Base-by-base conservation (phyloP, 2,797 vertebrate genomes). In the Pyrocephalus nanus region DNA sequence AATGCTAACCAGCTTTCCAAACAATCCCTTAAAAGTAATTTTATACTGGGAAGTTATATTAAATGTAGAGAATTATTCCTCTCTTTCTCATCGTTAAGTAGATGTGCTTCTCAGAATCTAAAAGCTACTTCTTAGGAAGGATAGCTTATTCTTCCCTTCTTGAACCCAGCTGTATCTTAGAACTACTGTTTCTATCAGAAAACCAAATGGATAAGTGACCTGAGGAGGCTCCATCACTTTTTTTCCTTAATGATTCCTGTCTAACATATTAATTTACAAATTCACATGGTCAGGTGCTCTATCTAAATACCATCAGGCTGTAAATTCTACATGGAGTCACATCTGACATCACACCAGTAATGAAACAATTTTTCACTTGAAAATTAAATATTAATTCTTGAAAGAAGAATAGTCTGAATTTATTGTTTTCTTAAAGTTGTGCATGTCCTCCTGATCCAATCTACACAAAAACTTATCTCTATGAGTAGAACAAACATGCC, bases 111-210 rank as follows among this genome's bases (percentile, higher is more conserved):
- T 54, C 78, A 81, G 89, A 94, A 93, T 89, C 95, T 91, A 79
- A 95, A 76, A 91, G 77, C 60, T 80, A 43, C 29, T 86, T 97
- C 93, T 92, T 80, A 87, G 84, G 91, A 91, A 97, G 95, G 73
- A 86, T 21, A 45, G 43, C 27, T 90, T 83, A 93, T 92, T 38
- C 57, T 69, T 86, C 77, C 43, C 32, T 45, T 81, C 76, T 54
- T 72, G 48, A 96, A 92, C 60, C 50, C 53, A 79, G 83, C 38
- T 94, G 40, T 55, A 72, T 23, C 69, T 85, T 74, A 78, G 60
- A 95, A 75, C 18, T 20, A 26, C 48, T 69, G 16, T 61, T 92
- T 77, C 57, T 76, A 40, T n/a, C 0, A 2, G 62, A 88, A 95
- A 94, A 79, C 7, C 38, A 71, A 92, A 84, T 2, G 22, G 11